Base-by-base conservation (phyloP, 2,888 invertebrate genomes). In the Eupithecia subfuscata region DNA sequence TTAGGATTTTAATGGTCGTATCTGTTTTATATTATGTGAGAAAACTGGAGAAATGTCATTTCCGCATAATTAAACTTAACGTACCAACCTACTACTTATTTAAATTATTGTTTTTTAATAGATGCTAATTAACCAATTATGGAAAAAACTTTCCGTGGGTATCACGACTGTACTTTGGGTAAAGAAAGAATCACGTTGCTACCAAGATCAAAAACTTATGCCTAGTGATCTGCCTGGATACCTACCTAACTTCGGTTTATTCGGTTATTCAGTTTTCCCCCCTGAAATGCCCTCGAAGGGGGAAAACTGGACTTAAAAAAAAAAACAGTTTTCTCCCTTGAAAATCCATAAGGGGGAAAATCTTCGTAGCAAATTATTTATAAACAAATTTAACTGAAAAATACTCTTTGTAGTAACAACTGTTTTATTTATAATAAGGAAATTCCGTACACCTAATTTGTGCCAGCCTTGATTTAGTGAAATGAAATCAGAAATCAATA, bases 21-120 rank as follows among this genome's bases (percentile, higher is more conserved):
- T 77, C 74, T 78, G 77, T 78, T 81, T 30, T 77, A 80, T 78
- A 70, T 78, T 79, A 81, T 81, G 81, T 81, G 81, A 75, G 81
- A 81, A 81, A 73, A 81, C 78, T 75, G 65, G 71, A 75, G 71
- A 78, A 71, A 65, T 69, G 73, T 76, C 68, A 77, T 79, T 77
- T 77, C 75, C 18, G 74, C 70, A 71, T 79, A 70, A 70, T 78
- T 79, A 71, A 81, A 74, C 67, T 14, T 73, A 76, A 75, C 1
- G 18, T 65, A 65, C 9, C 14, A 4, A 52, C 52, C 25, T 60
- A 60, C n/a, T 25, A 60, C 9, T 22, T 56, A 60, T 25, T 60
- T 25, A 60, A 60, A 67, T 67, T 40, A 67, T 40, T 40, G 40
- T 37, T 67, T 67, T 30, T 67, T 34, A 40, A 37, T 34, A 25